phyloP scores from a whole-genome alignment of 2,888 invertebrate genomes.

The Noctua janthina region DNA sequence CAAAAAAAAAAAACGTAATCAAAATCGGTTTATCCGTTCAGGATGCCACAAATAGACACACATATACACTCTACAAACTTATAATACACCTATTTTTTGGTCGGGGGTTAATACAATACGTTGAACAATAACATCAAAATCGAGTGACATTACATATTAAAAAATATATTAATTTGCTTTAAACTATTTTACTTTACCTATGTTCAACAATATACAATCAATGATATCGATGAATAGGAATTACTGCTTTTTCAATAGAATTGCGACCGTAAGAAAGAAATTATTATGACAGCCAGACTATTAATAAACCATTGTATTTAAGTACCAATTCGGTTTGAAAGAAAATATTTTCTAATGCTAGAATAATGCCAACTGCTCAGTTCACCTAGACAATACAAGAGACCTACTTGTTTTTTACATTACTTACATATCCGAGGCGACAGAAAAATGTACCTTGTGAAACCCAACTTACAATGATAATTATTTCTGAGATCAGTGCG shows the following conservation, averaged over 20 bases:
- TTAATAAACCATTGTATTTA: constrained; percentile 38
- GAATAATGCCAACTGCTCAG: constrained; percentile 25
- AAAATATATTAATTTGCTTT: background rate
- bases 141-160: background rate
- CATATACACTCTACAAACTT: background rate
- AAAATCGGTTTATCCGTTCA: background rate
- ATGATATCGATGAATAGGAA: constrained; percentile 16
- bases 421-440: background rate
- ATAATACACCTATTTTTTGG: background rate
- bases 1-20: background rate
- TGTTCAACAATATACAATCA: background rate
- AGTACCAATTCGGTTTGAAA: constrained; percentile 28
- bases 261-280: constrained; percentile 23
- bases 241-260: constrained; percentile 9
- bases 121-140: background rate
- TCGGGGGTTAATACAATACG: background rate
- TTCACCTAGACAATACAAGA: constrained; percentile 21
- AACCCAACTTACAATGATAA: background rate
- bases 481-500: background rate
- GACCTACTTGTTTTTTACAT: constrained; percentile 8
- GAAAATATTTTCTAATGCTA: constrained; percentile 11
- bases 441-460: background rate
- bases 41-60: background rate
- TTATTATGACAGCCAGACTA: constrained; percentile 39
- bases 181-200: background rate